phyloP scores from a whole-genome alignment of 2,888 invertebrate species.

The Cryptus viduatorius region DNA sequence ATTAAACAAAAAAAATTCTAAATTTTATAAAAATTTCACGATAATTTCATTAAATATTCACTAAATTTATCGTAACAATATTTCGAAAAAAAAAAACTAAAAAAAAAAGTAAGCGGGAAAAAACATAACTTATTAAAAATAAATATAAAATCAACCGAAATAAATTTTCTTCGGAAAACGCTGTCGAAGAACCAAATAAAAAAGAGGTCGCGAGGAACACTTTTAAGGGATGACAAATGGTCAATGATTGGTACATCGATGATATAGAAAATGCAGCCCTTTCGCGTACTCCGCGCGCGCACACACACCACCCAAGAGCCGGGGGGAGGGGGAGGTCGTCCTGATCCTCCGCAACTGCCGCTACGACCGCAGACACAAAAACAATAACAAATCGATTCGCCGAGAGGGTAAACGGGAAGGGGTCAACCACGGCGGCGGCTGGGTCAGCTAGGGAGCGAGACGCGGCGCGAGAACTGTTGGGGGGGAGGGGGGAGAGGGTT shows the following conservation, averaged over 20 bases:
- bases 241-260: slow-evolving; percentile 15
- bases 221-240: background rate
- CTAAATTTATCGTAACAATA: background rate
- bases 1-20: background rate
- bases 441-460: slow-evolving; percentile 62
- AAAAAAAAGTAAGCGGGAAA: background rate
- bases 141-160: too few relatives aligned
- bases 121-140: too few relatives aligned
- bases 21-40: background rate
- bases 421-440: slow-evolving; percentile 76
- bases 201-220: background rate
- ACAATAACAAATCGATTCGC: slow-evolving; percentile 84
- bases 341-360: slow-evolving; percentile 71
- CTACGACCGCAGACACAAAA: slow-evolving; percentile 84
- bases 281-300: slow-evolving; percentile 1
- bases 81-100: background rate
- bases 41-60: background rate
- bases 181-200: background rate
- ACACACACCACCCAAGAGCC: background rate
- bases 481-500: slow-evolving; percentile 53
- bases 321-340: slow-evolving; percentile 11
- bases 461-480: slow-evolving; percentile 28
- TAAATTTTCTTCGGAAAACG: background rate
- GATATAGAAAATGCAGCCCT: slow-evolving; percentile 5
- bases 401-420: slow-evolving; percentile 79